Conservation (phyloP, 1,140 invertebrate genomes). For the Meloidogyne hapla region DNA sequence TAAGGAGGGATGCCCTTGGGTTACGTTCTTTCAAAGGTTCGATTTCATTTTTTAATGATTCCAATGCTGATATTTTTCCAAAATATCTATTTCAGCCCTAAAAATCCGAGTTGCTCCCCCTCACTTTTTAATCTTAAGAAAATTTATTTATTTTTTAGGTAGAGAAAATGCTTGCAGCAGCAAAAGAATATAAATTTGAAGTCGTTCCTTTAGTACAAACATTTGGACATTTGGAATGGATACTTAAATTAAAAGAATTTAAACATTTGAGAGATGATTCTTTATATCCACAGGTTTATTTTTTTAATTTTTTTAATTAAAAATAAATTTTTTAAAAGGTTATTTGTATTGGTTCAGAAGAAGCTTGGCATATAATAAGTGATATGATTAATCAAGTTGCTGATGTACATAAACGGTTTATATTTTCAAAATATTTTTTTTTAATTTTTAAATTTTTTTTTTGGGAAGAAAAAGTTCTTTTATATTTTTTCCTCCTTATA, state of each 20-base stretch:
- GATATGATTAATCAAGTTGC: conserved; percentile 71
- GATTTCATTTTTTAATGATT: too few relatives aligned
- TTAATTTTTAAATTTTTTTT: too few relatives aligned
- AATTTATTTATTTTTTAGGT: conserved; percentile 8
- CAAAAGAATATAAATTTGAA: conserved; percentile 73
- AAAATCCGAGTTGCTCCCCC: too few relatives aligned
- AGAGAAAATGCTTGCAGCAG: conserved; percentile 54
- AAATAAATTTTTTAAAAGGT: conserved; percentile 64
- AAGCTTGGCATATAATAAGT: conserved; percentile 67
- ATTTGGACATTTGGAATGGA: conserved; percentile 83
- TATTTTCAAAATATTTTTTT: neutral
- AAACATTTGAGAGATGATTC: conserved; percentile 68
- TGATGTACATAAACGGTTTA: conserved; percentile 64
- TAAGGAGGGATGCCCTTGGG: too few relatives aligned
- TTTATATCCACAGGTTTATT: conserved; percentile 64
- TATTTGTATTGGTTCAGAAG: conserved; percentile 67
- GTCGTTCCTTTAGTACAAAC: conserved; percentile 90
- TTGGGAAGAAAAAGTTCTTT: too few relatives aligned
- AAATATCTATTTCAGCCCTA: too few relatives aligned
- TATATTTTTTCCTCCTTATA: too few relatives aligned
- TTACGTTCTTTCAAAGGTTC: too few relatives aligned
- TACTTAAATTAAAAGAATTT: conserved; percentile 63
- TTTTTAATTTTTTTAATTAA: conserved; percentile 25
- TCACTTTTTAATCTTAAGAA: neutral
- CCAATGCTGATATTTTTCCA: too few relatives aligned